Evolutionary conservation across 1,140 invertebrate genomes (phyloP).

Genomic region (Prorops nasuta): DNA sequence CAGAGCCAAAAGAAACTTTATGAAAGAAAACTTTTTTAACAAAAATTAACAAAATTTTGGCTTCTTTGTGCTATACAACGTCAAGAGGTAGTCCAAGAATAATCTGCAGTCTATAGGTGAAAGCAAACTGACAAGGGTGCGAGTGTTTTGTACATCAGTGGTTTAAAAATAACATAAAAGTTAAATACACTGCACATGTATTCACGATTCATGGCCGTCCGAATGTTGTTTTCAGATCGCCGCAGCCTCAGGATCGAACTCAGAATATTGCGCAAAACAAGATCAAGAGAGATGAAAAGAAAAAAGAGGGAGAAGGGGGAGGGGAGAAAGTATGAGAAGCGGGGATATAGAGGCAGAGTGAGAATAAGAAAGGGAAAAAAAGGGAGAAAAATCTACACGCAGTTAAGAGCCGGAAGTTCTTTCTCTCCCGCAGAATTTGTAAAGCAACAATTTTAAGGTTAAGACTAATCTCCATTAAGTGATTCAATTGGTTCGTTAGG

Average conservation of each 20-base stretch:
- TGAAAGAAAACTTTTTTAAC: background rate
- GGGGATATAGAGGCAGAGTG: background rate
- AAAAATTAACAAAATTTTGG: constrained; percentile 8
- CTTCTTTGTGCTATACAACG: constrained; percentile 13
- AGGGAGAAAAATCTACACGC: background rate
- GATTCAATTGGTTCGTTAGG: no score
- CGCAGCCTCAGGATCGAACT: background rate
- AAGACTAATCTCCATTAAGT: no score
- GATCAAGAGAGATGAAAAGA: background rate
- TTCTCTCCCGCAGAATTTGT: no score
- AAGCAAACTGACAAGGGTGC: constrained; percentile 12
- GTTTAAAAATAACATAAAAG: constrained; percentile 38
- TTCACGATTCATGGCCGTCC: constrained; percentile 18
- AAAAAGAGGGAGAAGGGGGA: background rate
- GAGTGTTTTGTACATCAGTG: constrained; percentile 20
- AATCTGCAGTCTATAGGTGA: constrained; percentile 4
- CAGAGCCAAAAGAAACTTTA: background rate
- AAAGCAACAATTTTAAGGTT: no score
- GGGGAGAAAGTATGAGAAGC: background rate
- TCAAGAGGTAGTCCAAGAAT: no score
- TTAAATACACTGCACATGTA: constrained; percentile 17
- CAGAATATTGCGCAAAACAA: background rate
- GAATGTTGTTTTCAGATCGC: constrained; percentile 4
- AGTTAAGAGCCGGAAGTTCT: background rate
- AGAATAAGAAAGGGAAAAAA: background rate